Base-by-base conservation (phyloP, 2,888 invertebrate species). In the Globia sparganii region DNA sequence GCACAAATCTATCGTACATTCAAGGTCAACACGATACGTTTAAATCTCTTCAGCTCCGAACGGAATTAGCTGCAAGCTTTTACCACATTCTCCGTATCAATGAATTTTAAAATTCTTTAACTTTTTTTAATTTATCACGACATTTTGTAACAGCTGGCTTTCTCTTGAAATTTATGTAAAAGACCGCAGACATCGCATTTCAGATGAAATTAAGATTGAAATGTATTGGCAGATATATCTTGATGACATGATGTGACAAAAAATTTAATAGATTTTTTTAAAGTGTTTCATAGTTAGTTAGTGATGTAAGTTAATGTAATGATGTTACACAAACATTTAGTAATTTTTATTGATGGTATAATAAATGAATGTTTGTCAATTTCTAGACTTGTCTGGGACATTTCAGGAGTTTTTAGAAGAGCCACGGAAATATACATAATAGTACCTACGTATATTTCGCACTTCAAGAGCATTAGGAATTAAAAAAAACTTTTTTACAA, bases 141-240 rank as follows among this genome's bases (percentile, higher is more conserved):
- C 72, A 74, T n/a, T 43, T 58, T 58, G 6, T 34, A 76, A 78
- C 84, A 86, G 86, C 78, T 88, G 86, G n/a, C 37, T 78, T 56
- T 72, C 25, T 73, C 25, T 9, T 73, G 62, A 76, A 53, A 74
- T 66, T 72, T 66, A 77, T 66, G 34, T 76, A 21, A 43, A 25
- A 70, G 6, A 75, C 74, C 70, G 43, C 70, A 73, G 46, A 72
- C 68, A 37, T 71, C 43, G 53, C 75, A 56, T 68, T 77, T 79
- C 40, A 64, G 31, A 56, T 34, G 18, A 72, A 76, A 78, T 67
- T 74, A 31, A 72, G 40, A 67, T 80, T 72, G 59, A 75, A 74
- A 69, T 72, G 46, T 66, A 9, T 65, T 53, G 72, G 28, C 53
- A 25, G 4, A 65, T 62, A 34, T 64, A 56, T 77, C 40, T 66